Evolutionary conservation across 1,140 invertebrate genomes (phyloP).

Genomic region (Arion vulgaris): DNA sequence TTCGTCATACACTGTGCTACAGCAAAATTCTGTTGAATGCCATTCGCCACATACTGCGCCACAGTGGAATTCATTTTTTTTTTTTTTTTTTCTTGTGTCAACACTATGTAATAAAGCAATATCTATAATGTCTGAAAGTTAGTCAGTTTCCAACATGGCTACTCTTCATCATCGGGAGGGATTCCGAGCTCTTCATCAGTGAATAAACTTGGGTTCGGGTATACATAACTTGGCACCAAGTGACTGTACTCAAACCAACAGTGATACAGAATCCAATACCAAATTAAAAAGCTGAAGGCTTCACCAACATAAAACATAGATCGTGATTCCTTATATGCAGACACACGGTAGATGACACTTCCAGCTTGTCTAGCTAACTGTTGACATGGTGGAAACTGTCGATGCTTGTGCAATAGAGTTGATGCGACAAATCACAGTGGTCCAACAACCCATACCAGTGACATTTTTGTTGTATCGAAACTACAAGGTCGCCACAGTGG

Average conservation of each 20-base stretch:
- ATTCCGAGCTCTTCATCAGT: slow-evolving; percentile 87
- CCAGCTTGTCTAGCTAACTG: neutral
- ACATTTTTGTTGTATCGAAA: slow-evolving; percentile 11
- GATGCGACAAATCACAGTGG: neutral
- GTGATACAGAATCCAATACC: slow-evolving; percentile 26
- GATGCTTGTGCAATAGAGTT: neutral
- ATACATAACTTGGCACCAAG: slow-evolving; percentile 49
- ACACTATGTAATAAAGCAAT: neutral
- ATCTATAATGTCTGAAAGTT: neutral
- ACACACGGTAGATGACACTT: neutral
- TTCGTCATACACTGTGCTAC: no score
- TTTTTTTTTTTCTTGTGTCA: no score
- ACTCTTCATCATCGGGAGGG: slow-evolving; percentile 72
- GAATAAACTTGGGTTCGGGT: slow-evolving; percentile 78
- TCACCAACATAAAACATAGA: neutral
- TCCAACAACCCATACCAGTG: slow-evolving; percentile 4
- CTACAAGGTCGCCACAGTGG: slow-evolving; percentile 23
- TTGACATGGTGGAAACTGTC: neutral
- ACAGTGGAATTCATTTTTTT: no score
- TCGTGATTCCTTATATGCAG: neutral
- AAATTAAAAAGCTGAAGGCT: slow-evolving; percentile 7
- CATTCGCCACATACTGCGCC: no score
- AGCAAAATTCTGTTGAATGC: no score
- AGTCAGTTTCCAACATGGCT: slow-evolving; percentile 74
- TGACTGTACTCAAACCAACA: neutral